Evolutionary conservation across 2,797 vertebrate species (phyloP), one percentile per base, ranked within the genome.

Genomic region (Myotis pilosus): DNA sequence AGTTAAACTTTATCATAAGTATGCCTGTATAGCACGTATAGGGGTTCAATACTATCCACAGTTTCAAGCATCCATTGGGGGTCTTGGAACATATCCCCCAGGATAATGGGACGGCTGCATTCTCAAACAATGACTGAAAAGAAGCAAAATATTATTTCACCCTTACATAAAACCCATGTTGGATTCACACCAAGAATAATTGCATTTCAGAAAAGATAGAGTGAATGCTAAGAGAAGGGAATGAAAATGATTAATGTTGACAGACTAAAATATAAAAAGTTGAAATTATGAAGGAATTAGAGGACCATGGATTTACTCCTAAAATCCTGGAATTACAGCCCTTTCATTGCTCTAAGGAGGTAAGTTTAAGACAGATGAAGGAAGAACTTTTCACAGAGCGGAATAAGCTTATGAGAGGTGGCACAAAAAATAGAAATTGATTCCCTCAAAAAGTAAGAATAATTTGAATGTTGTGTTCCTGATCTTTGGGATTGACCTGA

Each of bases 251-350:
- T 53, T 28, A n/a, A 55, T 13, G 7, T 64, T 75, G 57, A 25
- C 69, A 72, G 28, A 92, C 64, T 81, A 55, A 95, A 83, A 87
- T 78, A 57, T 53, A 44, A n/a, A 10, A 93, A 80, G 11, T 72
- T 87, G 86, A 89, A 89, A 82, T 75, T 38, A 55, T 83, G 55
- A 81, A 19, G 89, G 44, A 51, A 89, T 87, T 89, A 36, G 38
- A 84, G 60, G n/a, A 85, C 20, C 5, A 8, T 68, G 36, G n/a
- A 51, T 92, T 93, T 81, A 55, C 23, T 79, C 20, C 47, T 51
- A 64, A 79, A 94, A 33, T 68, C 55, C 41, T 94, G 9, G 78
- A 57, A 55, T 57, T 23, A 1, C 74, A 68, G 36, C 49, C 86
- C 41, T 19, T 88, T 76, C 75, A 85, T 33, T 91, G 38, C 36